phyloP scores from a whole-genome alignment of 2,888 invertebrate species.

The Acheta domesticus region DNA sequence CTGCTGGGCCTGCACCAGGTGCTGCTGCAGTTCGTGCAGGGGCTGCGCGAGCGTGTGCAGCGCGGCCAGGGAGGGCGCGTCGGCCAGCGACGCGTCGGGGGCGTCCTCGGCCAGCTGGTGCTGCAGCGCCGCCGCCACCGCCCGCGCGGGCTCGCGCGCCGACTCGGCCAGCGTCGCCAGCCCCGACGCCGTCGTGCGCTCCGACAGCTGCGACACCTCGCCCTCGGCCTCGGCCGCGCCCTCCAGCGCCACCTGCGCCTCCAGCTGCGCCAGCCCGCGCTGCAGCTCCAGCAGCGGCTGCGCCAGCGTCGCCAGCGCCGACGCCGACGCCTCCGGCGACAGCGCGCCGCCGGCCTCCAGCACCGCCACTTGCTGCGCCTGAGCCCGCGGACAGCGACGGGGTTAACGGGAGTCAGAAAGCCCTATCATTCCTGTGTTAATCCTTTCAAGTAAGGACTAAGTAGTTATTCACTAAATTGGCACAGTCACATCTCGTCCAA shows the following conservation, averaged over 20 bases:
- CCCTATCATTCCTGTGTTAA: too few species aligned
- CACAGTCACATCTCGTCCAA: too few species aligned
- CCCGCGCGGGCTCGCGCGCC: conserved; percentile 36
- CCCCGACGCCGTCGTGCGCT: neutral
- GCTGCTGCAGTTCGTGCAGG: conserved; percentile 46
- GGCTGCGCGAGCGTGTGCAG: conserved; percentile 33
- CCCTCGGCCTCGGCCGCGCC: neutral
- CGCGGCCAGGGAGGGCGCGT: conserved; percentile 25
- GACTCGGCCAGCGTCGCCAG: conserved; percentile 18
- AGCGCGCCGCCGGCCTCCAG: conserved; percentile 46
- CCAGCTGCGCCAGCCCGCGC: conserved; percentile 38
- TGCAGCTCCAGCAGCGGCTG: conserved; percentile 40
- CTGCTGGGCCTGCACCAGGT: conserved; percentile 42
- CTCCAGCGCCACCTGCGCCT: conserved; percentile 29
- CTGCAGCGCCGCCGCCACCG: conserved; percentile 19
- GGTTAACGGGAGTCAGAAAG: too few species aligned
- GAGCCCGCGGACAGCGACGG: too few species aligned
- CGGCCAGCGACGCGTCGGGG: conserved; percentile 29
- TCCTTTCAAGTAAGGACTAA: too few species aligned
- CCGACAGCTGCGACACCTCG: neutral
- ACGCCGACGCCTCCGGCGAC: conserved; percentile 29
- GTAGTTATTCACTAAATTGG: too few species aligned
- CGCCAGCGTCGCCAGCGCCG: conserved; percentile 37
- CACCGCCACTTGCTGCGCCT: conserved; percentile 41
- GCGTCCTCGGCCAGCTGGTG: conserved; percentile 27